phyloP scores from a whole-genome alignment of 2,888 invertebrate species.

The Netelia virgata region DNA sequence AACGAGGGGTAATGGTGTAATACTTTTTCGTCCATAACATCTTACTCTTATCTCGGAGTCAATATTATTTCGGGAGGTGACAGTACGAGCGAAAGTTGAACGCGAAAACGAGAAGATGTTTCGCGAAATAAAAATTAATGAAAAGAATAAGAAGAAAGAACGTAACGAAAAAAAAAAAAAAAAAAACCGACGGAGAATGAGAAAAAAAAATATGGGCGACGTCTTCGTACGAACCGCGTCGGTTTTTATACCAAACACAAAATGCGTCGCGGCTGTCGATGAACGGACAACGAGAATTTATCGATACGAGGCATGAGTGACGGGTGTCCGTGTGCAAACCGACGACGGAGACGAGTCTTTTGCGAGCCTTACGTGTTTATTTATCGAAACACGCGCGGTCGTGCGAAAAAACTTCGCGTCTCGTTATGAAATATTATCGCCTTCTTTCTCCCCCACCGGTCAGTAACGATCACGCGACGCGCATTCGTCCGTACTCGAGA shows the following conservation, averaged over 20 bases:
- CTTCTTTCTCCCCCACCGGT: background rate
- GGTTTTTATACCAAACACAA: background rate
- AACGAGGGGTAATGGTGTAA: background rate
- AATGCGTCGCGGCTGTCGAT: background rate
- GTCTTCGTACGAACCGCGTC: background rate
- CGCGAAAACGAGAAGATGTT: background rate
- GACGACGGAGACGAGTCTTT: background rate
- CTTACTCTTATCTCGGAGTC: constrained; percentile 28
- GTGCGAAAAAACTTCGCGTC: background rate
- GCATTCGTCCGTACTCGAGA: background rate
- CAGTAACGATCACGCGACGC: background rate
- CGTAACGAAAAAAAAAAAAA: background rate
- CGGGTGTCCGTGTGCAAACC: background rate
- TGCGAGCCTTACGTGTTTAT: background rate
- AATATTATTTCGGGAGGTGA: constrained; percentile 16
- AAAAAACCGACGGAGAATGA: background rate
- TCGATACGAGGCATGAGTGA: background rate
- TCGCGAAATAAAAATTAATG: background rate
- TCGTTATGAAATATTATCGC: background rate
- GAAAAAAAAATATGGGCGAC: background rate
- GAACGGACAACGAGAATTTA: background rate
- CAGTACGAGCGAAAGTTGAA: background rate
- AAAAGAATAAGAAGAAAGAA: background rate
- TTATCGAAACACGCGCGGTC: background rate
- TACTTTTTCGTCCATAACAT: background rate